Evolutionary conservation across 2,888 invertebrate genomes (phyloP).

Genomic region (Scaptodrosophila latifasciaeformis): DNA sequence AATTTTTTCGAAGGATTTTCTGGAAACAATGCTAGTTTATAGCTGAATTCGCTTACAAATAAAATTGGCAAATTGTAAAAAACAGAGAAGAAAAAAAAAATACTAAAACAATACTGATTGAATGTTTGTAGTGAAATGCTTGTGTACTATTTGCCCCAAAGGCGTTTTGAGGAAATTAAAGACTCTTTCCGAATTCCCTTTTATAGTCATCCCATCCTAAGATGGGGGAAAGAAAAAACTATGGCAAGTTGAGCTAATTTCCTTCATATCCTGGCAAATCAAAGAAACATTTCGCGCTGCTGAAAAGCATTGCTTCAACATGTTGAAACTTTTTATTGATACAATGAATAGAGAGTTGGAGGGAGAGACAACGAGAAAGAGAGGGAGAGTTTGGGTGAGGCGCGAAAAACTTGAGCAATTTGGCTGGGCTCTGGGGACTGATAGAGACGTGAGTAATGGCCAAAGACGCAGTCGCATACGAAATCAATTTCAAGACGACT

Average conservation of each 20-base stretch:
- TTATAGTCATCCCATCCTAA: no score
- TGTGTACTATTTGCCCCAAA: no score
- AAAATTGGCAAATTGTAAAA: slow-evolving; percentile 24
- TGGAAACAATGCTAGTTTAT: no score
- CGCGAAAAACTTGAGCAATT: slow-evolving; percentile 3
- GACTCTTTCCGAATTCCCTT: no score
- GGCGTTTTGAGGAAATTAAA: no score
- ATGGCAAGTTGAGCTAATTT: slow-evolving; percentile 50
- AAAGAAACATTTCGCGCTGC: slow-evolving; percentile 54
- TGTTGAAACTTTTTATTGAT: slow-evolving; percentile 30
- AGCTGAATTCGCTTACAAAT: slow-evolving; percentile 60
- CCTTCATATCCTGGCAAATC: slow-evolving; percentile 42
- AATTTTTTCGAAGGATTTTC: no score
- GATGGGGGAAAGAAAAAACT: no score
- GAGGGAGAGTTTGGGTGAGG: neutral
- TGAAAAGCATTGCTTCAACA: slow-evolving; percentile 27
- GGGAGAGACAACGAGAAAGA: no score
- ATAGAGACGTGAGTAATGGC: neutral
- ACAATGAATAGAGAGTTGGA: neutral
- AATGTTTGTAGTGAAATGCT: no score
- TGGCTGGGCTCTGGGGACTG: slow-evolving; percentile 1
- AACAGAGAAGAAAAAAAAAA: no score
- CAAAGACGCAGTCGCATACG: neutral
- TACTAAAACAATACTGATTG: no score
- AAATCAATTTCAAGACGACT: slow-evolving; percentile 6